Base-by-base conservation (phyloP, 2,113 vertebrate species). In the Pholis gunnellus region DNA sequence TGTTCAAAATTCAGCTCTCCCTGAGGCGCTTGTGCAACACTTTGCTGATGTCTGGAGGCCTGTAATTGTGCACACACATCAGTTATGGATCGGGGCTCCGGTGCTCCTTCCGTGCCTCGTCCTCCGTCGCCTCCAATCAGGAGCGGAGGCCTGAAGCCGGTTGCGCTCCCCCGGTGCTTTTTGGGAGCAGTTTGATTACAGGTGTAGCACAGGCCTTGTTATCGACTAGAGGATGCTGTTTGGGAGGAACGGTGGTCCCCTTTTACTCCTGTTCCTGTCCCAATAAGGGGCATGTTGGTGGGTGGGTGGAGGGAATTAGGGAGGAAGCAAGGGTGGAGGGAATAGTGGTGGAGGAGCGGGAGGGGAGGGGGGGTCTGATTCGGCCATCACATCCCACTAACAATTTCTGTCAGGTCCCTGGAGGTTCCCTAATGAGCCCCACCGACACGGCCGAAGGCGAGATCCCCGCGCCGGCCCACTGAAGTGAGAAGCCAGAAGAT, bases 391-490 rank as follows among this genome's bases (percentile, higher is more conserved):
- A 94, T 96, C 95, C 94, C 93, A 85, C 96, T 97, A 97, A 97
- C 96, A 97, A 96, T 97, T 97, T 96, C 96, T 97, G 87, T 95
- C 96, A 92, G 82, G 90, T 97, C 97, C 97, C 96, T 82, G 79
- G 97, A 96, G 97, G 95, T 92, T 93, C 91, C 94, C 95, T 99
- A 99, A 99, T 98, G 97, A 99, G 96, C 95, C 96, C 96, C 96
- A 96, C 94, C 93, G 97, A 98, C 95, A 97, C 96, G 96, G 97
- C 97, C 96, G 94, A 96, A 96, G 97, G 96, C 97, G 93, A 97
- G 95, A 95, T 94, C 95, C 94, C 93, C 89, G 95, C 93, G 91
- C 94, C 94, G 87, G 96, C 94, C 96, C 96, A 96, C 93, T 95
- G 96, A 97, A 97, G 96, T 97, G 96, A 98, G 96, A 97, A 97